Base-by-base conservation (phyloP, 2,888 invertebrate genomes). In the Drosophila formosana region DNA sequence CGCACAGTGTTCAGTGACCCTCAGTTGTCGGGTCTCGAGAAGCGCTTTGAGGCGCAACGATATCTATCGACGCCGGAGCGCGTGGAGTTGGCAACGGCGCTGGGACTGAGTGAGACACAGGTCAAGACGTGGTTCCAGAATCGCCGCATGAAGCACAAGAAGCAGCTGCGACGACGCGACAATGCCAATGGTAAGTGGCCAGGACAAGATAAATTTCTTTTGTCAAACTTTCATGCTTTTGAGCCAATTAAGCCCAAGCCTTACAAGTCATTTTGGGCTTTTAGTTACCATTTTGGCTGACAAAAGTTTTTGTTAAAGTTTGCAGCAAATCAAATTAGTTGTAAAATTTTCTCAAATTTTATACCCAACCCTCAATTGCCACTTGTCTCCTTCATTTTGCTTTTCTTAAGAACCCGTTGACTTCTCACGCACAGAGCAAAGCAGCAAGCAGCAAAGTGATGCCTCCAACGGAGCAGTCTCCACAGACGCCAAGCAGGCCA, bases 51-150 rank as follows among this genome's bases (percentile, higher is more conserved):
- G 89, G 96, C 97, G 1, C 99, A 99, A 92, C 94, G 98, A 65
- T 86, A 99, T 93, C 94, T 99, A 2, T 98, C 98, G 18, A 99
- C 99, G 0, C 99, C 99, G 0, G 99, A 99, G 92, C 94, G 99
- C 5, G 98, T 99, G 9, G 99, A 99, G 92, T 93, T 99, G 64
- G 99, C 99, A 0, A 96, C 96, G 0, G 97, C 98, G 0, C 94
- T 99, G 52, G 98, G 96, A 91, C 94, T 99, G 18, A 98, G 98
- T 11, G 99, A 99, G 93, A 99, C 99, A 0, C 96, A 98, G 94
- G 97, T 98, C 75, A 98, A 98, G 94, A 99, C 98, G 69, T 98
- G 98, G 98, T 98, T 99, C 93, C 98, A 99, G 93, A 99, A 99
- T 93, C 93, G 98, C 28, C 94, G 99, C 82, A 99, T 99, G 99